A percentile compares a stretch with the other conserved stretches of the same genome.
Evolutionary conservation across 1,140 invertebrate genomes (phyloP).

Genomic region (Meloidogyne chitwoodi): DNA sequence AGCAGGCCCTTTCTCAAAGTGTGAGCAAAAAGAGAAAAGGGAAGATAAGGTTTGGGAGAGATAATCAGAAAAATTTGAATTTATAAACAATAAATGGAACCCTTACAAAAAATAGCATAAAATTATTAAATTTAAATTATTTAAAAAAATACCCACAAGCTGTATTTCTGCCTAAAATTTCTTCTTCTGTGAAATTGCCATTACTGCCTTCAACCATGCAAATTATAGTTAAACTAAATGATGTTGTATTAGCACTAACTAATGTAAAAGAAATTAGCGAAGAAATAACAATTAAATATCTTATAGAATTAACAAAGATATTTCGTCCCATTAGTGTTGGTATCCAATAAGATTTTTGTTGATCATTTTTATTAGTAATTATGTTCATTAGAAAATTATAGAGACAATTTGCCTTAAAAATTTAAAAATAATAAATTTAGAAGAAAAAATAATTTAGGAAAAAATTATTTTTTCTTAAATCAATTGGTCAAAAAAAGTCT

Average conservation of each 20-base stretch:
- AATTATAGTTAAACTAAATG: slow-evolving; percentile 5
- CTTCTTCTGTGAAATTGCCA: not conserved
- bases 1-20: no score
- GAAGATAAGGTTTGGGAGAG: no score
- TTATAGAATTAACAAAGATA: not conserved
- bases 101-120: no score
- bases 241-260: not conserved
- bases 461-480: not conserved
- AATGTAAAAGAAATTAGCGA: not conserved
- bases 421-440: not conserved
- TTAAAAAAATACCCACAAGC: not conserved
- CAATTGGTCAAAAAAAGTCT: not conserved
- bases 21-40: no score
- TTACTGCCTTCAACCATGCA: not conserved
- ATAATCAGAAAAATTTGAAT: no score
- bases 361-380: not conserved
- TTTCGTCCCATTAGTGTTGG: not conserved
- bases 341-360: not conserved
- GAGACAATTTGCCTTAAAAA: not conserved
- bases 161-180: not conserved
- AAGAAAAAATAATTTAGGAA: not conserved
- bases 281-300: slow-evolving; percentile 1
- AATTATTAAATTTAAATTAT: not conserved
- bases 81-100: no score
- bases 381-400: not conserved